Evolutionary conservation across 2,113 vertebrate genomes (phyloP).

Genomic region (Calidris pugnax): DNA sequence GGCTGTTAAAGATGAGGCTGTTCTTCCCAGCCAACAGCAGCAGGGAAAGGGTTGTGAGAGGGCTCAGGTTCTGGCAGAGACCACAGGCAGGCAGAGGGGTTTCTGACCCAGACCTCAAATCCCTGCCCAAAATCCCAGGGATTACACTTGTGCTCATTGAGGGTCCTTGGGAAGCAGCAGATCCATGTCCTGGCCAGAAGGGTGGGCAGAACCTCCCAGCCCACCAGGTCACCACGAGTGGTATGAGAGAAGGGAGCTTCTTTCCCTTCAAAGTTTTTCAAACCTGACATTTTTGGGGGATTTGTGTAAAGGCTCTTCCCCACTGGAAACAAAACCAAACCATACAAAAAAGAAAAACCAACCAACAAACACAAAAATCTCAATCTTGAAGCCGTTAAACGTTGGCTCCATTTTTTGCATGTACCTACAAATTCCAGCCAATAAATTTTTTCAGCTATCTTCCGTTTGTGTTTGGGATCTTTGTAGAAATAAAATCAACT

Average conservation of each 20-base stretch:
- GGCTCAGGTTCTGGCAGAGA: neutral
- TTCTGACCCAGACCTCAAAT: neutral
- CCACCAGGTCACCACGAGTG: neutral
- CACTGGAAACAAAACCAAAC: neutral
- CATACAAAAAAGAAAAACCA: neutral
- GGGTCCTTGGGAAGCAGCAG: neutral
- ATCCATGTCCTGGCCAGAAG: neutral
- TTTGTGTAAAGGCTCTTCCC: neutral
- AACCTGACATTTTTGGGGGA: neutral
- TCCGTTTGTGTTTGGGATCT: neutral
- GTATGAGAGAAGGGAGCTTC: neutral
- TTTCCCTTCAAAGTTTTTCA: neutral
- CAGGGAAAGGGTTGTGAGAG: neutral
- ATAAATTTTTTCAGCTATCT: neutral
- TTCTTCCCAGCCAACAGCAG: neutral
- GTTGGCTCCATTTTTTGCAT: neutral
- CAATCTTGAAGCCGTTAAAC: neutral
- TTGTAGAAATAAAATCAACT: neutral
- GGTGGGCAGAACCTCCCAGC: neutral
- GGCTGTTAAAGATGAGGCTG: neutral
- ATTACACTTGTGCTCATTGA: neutral
- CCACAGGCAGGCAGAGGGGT: neutral
- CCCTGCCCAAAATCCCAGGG: fast-evolving
- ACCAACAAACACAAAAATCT: neutral
- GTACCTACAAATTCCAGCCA: neutral